Evolutionary conservation across 2,888 invertebrate species (phyloP), one percentile per base, ranked within the genome.

Genomic region (Eupithecia pulchellata): DNA sequence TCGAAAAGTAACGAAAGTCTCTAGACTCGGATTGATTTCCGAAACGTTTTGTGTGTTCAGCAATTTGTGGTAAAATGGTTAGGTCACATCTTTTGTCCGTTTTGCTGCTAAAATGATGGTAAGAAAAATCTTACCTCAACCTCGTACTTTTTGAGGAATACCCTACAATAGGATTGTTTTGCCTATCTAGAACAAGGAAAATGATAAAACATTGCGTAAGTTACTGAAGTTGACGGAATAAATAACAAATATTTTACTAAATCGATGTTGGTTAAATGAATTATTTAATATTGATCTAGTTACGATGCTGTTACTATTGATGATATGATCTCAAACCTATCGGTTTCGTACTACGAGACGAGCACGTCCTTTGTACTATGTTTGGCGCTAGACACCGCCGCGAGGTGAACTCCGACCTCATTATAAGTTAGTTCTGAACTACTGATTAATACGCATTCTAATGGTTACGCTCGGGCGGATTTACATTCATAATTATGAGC

Each of bases 371-470:
- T 52, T 52, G 13, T 52, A 52, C 25, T 25, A 25, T 0, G 58
- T n/a, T 30, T 17, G n/a, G 6, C 5, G 30, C 3, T 0, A 17
- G 27, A 5, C 30, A 14, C 0, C 58, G 29, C 58, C 14, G 3
- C 57, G 9, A 29, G 17, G 30, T 9, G 58, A 68, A 68, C 64
- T 64, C 64, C 63, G 68, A 63, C 63, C 64, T 68, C 63, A 68
- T 68, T 68, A 64, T 30, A 57, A 64, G 42, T 68, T 64, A 60
- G 32, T 57, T 36, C 42, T 29, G 39, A 66, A 30, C 58, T 30
- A 60, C 58, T 60, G 58, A 32, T 60, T 60, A 60, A 60, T 60
- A n/a, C 58, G 58, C n/a, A 60, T 36, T 62, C 36, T 62, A 13
- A 62, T 36, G 36, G 36, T 62, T 17, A 30, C 27, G 36, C 25